Evolutionary conservation across 2,888 invertebrate species (phyloP).

Genomic region (Drosophila koepferae): DNA sequence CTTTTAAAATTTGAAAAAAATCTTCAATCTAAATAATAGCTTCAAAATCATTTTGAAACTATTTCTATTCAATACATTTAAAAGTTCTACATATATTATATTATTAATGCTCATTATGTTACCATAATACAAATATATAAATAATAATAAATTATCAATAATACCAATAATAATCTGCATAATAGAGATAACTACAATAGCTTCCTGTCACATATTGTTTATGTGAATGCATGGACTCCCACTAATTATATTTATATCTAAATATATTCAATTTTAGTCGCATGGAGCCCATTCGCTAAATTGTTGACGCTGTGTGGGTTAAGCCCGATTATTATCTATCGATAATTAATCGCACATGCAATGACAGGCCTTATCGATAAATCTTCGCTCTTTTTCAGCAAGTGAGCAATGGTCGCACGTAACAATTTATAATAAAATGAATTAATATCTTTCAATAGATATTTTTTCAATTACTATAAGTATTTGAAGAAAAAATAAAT

Average conservation of each 20-base stretch:
- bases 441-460: background rate
- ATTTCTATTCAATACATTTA: too few relatives aligned
- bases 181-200: too few relatives aligned
- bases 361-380: conserved; percentile 6
- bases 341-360: conserved; percentile 28
- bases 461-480: background rate
- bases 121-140: too few relatives aligned
- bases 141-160: too few relatives aligned
- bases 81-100: too few relatives aligned
- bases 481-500: background rate
- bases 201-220: background rate
- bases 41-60: too few relatives aligned
- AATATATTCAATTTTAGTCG: background rate
- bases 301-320: conserved; percentile 36
- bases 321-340: conserved; percentile 37
- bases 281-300: background rate
- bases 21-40: too few relatives aligned
- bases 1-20: too few relatives aligned
- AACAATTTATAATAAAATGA: background rate
- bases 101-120: too few relatives aligned
- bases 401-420: conserved; percentile 1
- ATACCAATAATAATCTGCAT: too few relatives aligned
- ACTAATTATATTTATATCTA: background rate
- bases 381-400: background rate
- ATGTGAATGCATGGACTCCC: background rate